Evolutionary conservation across 2,888 invertebrate genomes (phyloP), one percentile per base, ranked within the genome.

Genomic region (Andrena chrysosceles): DNA sequence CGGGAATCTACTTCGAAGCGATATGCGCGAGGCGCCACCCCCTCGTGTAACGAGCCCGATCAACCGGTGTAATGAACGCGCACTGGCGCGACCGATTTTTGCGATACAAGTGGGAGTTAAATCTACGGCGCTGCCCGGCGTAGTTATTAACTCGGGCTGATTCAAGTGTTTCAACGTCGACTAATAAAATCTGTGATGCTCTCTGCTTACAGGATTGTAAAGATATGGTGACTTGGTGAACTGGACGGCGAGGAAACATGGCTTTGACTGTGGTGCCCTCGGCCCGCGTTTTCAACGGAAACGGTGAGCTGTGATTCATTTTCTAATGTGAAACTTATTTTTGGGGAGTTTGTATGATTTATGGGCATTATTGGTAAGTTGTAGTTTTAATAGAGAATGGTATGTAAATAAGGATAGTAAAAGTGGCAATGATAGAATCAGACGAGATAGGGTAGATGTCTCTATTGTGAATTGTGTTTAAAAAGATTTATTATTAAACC

Each of bases 231-330:
- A 42, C 77, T 26, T 67, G 80, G 77, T 76, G 78, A 80, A 86
- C 59, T 78, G 8, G 35, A 63, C 33, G 16, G 33, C 29, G 52
- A 70, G 78, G 84, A 87, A 83, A 87, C 80, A 93, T 93, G 93
- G 93, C 93, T 67, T 78, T 93, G 86, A 92, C 92, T 74, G 90
- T 92, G 83, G 90, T 91, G 84, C 91, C 92, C 86, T 92, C 92
- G 60, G 86, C 92, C 81, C 90, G 90, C 76, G 90, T 92, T 89
- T 91, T 92, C 86, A 92, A 92, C 84, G 92, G 92, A 92, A 93
- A 92, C 89, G 93, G 93, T 92, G 83, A 92, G 87, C 78, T 49
- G 2, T 2, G 8, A 16, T 26, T 16, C 35, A 8, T 26, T 56
- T 7, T 42, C 35, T 26, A 33, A 26, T 10, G 26, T 4, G 23